A percentile compares a stretch with the other conserved stretches of the same genome.
These are phyloP conservation scores for Trichogramma evanescens DNA, from an alignment of 2,888 invertebrate genomes.

Conservation along the genomic window DNA sequence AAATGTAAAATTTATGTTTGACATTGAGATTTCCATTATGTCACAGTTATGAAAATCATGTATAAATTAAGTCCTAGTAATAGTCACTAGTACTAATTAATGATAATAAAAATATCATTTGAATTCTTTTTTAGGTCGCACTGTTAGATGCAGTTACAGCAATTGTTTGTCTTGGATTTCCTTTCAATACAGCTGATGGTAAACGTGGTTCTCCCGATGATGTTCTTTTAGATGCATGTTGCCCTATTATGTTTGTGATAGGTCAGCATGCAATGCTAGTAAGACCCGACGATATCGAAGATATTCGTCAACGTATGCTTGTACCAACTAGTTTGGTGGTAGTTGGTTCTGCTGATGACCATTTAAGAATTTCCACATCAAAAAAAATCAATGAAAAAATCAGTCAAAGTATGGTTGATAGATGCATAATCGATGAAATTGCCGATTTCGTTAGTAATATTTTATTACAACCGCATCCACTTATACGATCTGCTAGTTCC, in stretches of 20 bases:
- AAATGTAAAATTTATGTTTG: not conserved
- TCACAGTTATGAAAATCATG: not conserved
- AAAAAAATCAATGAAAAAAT: slow-evolving; percentile 68
- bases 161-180: slow-evolving; percentile 72
- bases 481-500: slow-evolving; percentile 41
- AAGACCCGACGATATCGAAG: slow-evolving; percentile 70
- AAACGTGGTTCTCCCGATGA: slow-evolving; percentile 71
- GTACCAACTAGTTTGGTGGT: slow-evolving; percentile 70
- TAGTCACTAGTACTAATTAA: not conserved
- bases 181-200: slow-evolving; percentile 66
- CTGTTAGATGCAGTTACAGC: slow-evolving; percentile 65
- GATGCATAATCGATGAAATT: slow-evolving; percentile 66
- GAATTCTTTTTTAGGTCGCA: slow-evolving; percentile 51
- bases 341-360: slow-evolving; percentile 73
- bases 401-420: slow-evolving; percentile 73
- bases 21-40: not conserved
- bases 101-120: not conserved
- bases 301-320: slow-evolving; percentile 66
- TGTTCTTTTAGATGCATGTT: slow-evolving; percentile 62
- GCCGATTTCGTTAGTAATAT: slow-evolving; percentile 59
- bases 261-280: slow-evolving; percentile 65
- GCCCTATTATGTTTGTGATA: slow-evolving; percentile 70
- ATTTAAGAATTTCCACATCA: slow-evolving; percentile 61
- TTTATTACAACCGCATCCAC: slow-evolving; percentile 54
- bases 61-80: not conserved